Conservation (phyloP, 1,140 invertebrate species). For the Sarcophaga bullata region DNA sequence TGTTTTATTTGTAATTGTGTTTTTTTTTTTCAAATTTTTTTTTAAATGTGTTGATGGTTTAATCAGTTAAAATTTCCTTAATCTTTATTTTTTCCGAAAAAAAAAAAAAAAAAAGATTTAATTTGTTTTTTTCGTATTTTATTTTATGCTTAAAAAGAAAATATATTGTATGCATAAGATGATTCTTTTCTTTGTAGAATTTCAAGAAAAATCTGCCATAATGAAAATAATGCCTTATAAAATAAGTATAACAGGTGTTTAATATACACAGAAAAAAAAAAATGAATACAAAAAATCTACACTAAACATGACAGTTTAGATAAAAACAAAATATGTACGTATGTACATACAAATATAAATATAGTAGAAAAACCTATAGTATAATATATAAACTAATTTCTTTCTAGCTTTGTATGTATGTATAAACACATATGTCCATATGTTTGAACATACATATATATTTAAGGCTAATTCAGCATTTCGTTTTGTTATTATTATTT, state of each 20-base stretch:
- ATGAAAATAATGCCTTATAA: constrained; percentile 1
- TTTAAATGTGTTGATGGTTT: constrained; percentile 9
- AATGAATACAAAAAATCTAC: background rate
- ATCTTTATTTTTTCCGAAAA: background rate
- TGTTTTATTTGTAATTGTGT: constrained; percentile 9
- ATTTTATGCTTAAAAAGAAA: too few species aligned
- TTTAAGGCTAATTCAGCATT: background rate
- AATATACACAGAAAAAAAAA: background rate
- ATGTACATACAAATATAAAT: background rate
- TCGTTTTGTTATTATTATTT: background rate
- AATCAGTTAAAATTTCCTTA: constrained; percentile 27
- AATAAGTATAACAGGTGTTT: background rate
- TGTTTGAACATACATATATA: background rate
- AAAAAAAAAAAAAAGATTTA: too few species aligned
- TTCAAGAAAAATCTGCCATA: constrained; percentile 21
- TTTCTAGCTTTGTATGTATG: too few species aligned
- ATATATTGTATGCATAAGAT: too few species aligned
- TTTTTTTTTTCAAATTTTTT: background rate
- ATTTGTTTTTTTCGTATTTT: too few species aligned
- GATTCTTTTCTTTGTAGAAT: background rate
- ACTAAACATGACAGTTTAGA: constrained; percentile 7
- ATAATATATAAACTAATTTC: too few species aligned
- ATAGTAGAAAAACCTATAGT: too few species aligned
- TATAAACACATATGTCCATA: too few species aligned
- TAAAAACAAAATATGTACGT: too few species aligned